Evolutionary conservation across 2,888 invertebrate species (phyloP).

Genomic region (Myopa testacea): DNA sequence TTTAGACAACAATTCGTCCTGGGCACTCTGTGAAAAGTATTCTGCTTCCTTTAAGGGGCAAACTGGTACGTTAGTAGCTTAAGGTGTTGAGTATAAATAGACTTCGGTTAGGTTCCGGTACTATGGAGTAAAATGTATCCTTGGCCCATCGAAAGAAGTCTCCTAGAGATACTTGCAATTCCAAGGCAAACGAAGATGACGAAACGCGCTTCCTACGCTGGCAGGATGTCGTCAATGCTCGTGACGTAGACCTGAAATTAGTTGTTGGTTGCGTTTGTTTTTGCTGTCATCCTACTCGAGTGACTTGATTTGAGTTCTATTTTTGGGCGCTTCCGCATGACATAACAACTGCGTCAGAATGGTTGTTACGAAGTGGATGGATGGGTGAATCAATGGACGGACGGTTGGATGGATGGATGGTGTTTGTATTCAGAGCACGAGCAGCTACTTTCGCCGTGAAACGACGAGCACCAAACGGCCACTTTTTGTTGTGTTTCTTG

Average conservation of each 20-base stretch:
- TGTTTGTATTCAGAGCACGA: constrained; percentile 30
- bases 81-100: too few species aligned
- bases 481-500: neutral
- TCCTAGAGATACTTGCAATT: too few species aligned
- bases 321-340: constrained; percentile 34
- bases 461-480: constrained; percentile 7
- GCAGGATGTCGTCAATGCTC: too few species aligned
- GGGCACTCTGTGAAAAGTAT: too few species aligned
- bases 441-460: neutral
- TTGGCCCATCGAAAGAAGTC: too few species aligned
- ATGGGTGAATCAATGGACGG: constrained; percentile 10
- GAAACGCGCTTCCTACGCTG: too few species aligned
- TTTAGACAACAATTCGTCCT: too few species aligned
- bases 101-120: too few species aligned
- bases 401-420: neutral
- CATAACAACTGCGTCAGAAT: constrained; percentile 36
- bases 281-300: constrained; percentile 24
- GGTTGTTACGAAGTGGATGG: neutral
- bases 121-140: too few species aligned
- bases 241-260: neutral
- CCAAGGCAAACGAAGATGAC: too few species aligned
- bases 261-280: neutral
- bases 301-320: constrained; percentile 31
- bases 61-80: too few species aligned
- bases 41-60: too few species aligned